Evolutionary conservation across 1,140 invertebrate species (phyloP).

Genomic region (Drosophila navojoa): DNA sequence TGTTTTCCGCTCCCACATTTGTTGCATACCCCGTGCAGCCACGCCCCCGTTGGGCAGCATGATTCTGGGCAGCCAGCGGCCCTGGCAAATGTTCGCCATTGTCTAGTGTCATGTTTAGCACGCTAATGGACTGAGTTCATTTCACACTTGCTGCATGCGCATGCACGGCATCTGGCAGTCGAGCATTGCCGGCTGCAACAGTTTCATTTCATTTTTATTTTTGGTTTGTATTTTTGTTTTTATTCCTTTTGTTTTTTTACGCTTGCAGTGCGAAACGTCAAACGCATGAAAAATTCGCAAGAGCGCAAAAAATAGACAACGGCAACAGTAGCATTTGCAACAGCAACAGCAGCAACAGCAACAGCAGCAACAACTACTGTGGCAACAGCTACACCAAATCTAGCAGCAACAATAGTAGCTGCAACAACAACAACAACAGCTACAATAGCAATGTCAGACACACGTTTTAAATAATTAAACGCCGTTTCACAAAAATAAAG

Average conservation of each 20-base stretch:
- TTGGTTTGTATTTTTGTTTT: background rate
- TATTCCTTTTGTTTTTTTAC: conserved; percentile 3
- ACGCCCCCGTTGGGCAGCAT: background rate
- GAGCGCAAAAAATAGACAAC: conserved; percentile 29
- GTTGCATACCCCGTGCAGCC: conserved; percentile 14
- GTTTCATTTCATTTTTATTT: too few relatives aligned
- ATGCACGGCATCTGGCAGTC: background rate
- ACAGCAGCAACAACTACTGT: conserved; percentile 31
- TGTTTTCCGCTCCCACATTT: background rate
- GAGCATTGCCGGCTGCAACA: background rate
- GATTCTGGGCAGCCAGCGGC: too few relatives aligned
- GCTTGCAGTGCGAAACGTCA: conserved; percentile 48
- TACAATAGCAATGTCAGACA: conserved; percentile 39
- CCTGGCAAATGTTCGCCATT: too few relatives aligned
- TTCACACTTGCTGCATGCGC: background rate
- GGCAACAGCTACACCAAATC: conserved; percentile 1
- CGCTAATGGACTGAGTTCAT: background rate
- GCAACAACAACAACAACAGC: background rate
- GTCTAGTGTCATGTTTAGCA: too few relatives aligned
- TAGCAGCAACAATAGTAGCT: background rate
- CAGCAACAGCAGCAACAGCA: conserved; percentile 12
- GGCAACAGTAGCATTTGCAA: conserved; percentile 35
- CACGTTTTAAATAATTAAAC: conserved; percentile 73
- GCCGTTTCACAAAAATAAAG: conserved; percentile 24
- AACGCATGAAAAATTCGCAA: conserved; percentile 68